These are phyloP conservation scores for Rhagium mordax DNA, from an alignment of 2,888 invertebrate species.

Conservation along the genomic window DNA sequence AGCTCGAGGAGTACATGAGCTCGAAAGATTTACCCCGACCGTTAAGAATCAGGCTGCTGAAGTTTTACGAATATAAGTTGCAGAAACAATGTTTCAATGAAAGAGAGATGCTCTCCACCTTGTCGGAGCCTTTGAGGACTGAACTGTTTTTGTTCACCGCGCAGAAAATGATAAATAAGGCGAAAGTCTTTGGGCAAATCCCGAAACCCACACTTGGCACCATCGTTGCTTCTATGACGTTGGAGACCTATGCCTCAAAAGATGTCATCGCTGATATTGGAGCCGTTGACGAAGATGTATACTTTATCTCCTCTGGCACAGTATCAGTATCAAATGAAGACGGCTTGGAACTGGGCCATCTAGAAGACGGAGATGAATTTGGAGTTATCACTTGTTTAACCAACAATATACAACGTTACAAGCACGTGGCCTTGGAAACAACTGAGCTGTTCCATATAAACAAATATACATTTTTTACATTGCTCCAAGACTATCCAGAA, in stretches of 20 bases:
- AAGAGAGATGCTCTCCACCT: conserved; percentile 59
- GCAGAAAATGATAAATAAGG: conserved; percentile 69
- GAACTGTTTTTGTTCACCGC: conserved; percentile 71
- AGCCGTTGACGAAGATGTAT: conserved; percentile 69
- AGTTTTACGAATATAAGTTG: conserved; percentile 72
- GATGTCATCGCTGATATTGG: conserved; percentile 69
- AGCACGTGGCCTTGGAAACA: conserved; percentile 60
- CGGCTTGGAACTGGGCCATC: conserved; percentile 71
- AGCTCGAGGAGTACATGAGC: conserved; percentile 72
- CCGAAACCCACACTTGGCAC: conserved; percentile 64
- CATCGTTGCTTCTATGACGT: conserved; percentile 37
- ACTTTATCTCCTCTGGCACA: conserved; percentile 72
- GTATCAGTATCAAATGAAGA: conserved; percentile 68
- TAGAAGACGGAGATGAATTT: conserved; percentile 73
- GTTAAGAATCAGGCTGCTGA: conserved; percentile 69
- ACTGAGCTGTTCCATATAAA: conserved; percentile 59
- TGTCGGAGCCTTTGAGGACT: conserved; percentile 65
- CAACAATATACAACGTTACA: conserved; percentile 43
- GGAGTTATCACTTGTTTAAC: conserved; percentile 63
- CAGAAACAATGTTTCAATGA: conserved; percentile 73
- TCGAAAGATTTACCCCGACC: conserved; percentile 71
- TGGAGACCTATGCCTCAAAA: conserved; percentile 28
- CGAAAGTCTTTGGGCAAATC: conserved; percentile 68
- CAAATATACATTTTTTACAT: background rate
- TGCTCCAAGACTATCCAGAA: background rate